phyloP scores from a whole-genome alignment of 2,888 invertebrate genomes.

The Gortyna flavago region DNA sequence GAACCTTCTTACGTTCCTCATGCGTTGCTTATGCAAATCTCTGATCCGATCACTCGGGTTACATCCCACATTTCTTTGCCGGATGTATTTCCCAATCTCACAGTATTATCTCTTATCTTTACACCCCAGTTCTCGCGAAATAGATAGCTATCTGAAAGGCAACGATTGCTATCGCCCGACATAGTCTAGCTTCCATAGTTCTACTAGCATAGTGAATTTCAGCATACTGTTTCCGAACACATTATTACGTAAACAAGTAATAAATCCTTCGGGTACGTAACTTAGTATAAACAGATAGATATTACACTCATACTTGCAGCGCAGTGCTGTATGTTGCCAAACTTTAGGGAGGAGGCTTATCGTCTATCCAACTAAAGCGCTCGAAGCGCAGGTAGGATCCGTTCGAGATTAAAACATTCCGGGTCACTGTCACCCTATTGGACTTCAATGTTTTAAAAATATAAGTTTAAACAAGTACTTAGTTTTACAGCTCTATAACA shows the following conservation, averaged over 20 bases:
- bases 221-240: conserved; percentile 26
- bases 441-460: conserved; percentile 23
- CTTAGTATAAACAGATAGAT: conserved; percentile 25
- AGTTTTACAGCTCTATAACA: neutral
- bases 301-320: conserved; percentile 41
- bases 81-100: conserved; percentile 43
- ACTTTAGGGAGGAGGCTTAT: conserved; percentile 41
- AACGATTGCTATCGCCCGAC: conserved; percentile 40
- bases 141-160: conserved; percentile 45
- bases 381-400: conserved; percentile 38
- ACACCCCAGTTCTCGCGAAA: conserved; percentile 33
- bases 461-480: conserved; percentile 56
- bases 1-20: neutral
- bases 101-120: conserved; percentile 32
- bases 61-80: conserved; percentile 50
- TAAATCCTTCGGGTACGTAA: conserved; percentile 39
- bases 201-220: conserved; percentile 7
- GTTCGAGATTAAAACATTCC: conserved; percentile 51
- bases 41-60: conserved; percentile 28
- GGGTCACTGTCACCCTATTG: conserved; percentile 23
- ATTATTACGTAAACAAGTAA: conserved; percentile 49
- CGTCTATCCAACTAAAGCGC: conserved; percentile 49
- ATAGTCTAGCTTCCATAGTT: conserved; percentile 14
- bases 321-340: conserved; percentile 35
- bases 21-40: conserved; percentile 44